Base-by-base conservation (phyloP, 2,113 vertebrate genomes). In the Leucosticte australis region DNA sequence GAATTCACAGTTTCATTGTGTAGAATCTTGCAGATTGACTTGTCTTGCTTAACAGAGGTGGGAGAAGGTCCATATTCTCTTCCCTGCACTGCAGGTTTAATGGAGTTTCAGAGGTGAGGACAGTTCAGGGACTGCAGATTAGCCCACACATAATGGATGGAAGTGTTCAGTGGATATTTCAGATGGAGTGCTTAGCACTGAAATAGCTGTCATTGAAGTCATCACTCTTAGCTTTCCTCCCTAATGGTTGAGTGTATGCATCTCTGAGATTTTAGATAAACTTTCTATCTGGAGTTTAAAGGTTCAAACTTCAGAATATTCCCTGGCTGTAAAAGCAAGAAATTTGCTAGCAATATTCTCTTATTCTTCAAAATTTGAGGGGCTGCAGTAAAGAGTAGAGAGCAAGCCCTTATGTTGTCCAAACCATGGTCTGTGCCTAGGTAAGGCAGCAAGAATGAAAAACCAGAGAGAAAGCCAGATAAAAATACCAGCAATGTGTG, bases 151-250 rank as follows among this genome's bases (percentile, higher is more conserved):
- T 92, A 91, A 94, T 83, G 85, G 77, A 92, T 97, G 68, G 35
- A 81, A 70, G 68, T 27, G 37, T 88, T 93, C 92, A 96, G 88
- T 87, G 85, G 68, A 42, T 81, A 46, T 94, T 96, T 93, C 85
- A 85, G 62, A 86, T 90, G 56, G 80, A 89, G 88, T 60, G 79
- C 60, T 93, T 93, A 93, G 73, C 89, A 60, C 91, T 79, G 69
- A 84, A 94, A 94, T 82, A 89, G 65, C 83, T 91, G 83, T 94
- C 92, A 75, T 88, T 92, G 93, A 49, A 95, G 56, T 91, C 44
- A 86, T 94, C 73, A 53, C 75, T 97, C 86, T 84, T 84, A 49
- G 39, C 52, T 94, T 94, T 94, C 85, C 42, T 91, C 46, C 23
- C 47, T 75, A 78, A 75, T 33, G 24, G 15, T 16, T 71, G 47